Evolutionary conservation across 2,113 vertebrate genomes (phyloP), one percentile per base, ranked within the genome.

Genomic region (Heteronetta atricapilla): DNA sequence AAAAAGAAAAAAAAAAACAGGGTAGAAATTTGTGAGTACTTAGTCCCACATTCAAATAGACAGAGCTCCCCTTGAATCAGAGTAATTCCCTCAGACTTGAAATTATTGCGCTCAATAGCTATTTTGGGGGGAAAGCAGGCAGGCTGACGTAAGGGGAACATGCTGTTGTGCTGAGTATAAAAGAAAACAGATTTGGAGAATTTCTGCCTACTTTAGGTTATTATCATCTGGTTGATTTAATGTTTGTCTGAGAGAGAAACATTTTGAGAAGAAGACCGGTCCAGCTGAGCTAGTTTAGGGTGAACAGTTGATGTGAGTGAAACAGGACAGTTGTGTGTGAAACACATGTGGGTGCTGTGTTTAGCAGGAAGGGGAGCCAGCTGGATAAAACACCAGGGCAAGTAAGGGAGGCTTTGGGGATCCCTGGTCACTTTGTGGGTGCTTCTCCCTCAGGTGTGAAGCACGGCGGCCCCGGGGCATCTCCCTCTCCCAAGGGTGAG

Each of bases 1-100:
- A 8, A 2, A 1, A 21, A n/a, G 44, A 8, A 2, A 1, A 21
- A 5, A 60, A 34, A 58, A 7, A 2, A 1, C 52, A 36, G 52
- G 34, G 31, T 33, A 89, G 21, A 68, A 84, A 58, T 79, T n/a
- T n/a, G 8, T 75, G 25, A 8, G 9, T 38, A 31, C 16, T 70
- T 56, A n/a, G 18, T 48, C 14, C 86, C 12, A 50, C 56, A 40
- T 15, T 12, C 18, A 63, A 56, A 72, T 60, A 40, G 69, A 58
- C 34, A 68, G 21, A 50, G 13, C 44, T 55, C 23, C 12, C 7
- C 28, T 84, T 19, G 17, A 64, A 50, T 33, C 48, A 40, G n/a
- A 88, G 81, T 76, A 74, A 46, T 59, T 48, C 70, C 31, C 10
- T 88, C 34, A 42, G 40, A 82, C 86, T 78, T 62, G 26, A 86